Percentiles rank a stretch among this genome's conserved stretches.
These are phyloP conservation scores for Ophioderma brevispina DNA, from an alignment of 35 echinoderm and acorn worm species.

Conservation along the genomic window DNA sequence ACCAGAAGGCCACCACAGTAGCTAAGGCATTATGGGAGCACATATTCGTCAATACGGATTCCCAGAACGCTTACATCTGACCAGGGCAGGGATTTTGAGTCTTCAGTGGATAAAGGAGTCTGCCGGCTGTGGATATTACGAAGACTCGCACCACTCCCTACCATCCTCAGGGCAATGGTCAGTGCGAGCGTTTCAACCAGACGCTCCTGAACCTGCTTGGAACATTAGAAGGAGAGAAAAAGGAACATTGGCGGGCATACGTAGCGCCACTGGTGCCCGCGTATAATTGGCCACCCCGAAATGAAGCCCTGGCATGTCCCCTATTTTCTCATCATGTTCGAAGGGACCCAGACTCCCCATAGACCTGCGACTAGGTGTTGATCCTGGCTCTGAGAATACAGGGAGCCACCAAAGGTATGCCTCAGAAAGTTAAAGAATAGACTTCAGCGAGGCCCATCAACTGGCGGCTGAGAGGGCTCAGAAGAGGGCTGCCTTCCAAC, in stretches of 20 bases:
- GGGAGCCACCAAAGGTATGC: neutral
- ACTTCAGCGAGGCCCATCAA: neutral
- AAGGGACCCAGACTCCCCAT: constrained; percentile 21
- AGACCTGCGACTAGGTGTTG: constrained; percentile 28
- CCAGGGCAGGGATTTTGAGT: constrained; percentile 62
- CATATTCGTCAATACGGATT: constrained; percentile 52
- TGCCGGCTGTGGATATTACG: constrained; percentile 32
- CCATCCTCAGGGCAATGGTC: constrained; percentile 64
- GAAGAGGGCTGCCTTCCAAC: neutral
- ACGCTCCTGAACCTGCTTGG: constrained; percentile 49
- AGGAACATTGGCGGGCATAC: constrained; percentile 29
- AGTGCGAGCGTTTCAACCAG: constrained; percentile 57
- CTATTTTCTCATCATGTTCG: constrained; percentile 66
- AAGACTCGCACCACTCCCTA: constrained; percentile 69
- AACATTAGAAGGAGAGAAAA: constrained; percentile 48
- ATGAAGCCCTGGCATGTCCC: constrained; percentile 43
- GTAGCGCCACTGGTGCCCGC: constrained; percentile 45
- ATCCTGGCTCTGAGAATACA: neutral
- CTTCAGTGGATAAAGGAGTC: constrained; percentile 41
- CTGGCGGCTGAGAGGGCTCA: neutral
- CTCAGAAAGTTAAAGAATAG: neutral
- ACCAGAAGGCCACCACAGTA: constrained; percentile 70
- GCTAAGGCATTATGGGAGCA: constrained; percentile 58
- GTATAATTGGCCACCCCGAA: constrained; percentile 58
- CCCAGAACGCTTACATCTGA: constrained; percentile 61